Percentiles rank a stretch among this genome's conserved stretches.
These are phyloP conservation scores for Sula dactylatra DNA, from an alignment of 2,113 vertebrate genomes.

Conservation along the genomic window DNA sequence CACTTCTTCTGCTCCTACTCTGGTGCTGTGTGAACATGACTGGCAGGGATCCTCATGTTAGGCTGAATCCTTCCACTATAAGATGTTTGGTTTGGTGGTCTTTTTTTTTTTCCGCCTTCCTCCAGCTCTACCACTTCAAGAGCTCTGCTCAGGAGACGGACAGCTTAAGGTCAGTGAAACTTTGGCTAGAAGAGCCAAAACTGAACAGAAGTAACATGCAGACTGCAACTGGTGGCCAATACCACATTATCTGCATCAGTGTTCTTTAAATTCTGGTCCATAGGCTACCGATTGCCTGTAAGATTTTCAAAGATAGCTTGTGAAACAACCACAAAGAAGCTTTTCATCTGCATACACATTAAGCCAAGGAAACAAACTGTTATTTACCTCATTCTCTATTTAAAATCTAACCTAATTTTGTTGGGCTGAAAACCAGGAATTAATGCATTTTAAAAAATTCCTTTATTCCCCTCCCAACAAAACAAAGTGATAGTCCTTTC, in stretches of 20 bases:
- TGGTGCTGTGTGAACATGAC: neutral
- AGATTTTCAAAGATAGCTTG: neutral
- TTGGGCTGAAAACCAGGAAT: neutral
- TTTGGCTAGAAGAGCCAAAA: neutral
- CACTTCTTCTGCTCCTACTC: neutral
- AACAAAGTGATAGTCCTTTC: neutral
- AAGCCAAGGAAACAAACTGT: neutral
- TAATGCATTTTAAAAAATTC: neutral
- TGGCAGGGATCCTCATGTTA: neutral
- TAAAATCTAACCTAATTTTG: neutral
- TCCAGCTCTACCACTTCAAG: neutral
- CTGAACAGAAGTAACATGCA: neutral
- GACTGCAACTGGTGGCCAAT: neutral
- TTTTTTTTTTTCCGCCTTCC: neutral
- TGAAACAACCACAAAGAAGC: neutral
- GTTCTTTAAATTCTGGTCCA: neutral
- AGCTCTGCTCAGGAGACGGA: neutral
- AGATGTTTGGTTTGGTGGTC: neutral
- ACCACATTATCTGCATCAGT: neutral
- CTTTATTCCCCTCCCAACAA: neutral
- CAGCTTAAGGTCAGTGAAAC: neutral
- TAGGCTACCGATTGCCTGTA: neutral
- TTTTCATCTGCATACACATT: neutral
- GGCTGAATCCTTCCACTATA: neutral
- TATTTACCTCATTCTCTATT: neutral